Base-by-base conservation (phyloP, 1,140 invertebrate species). In the Chironomus striatipennis region DNA sequence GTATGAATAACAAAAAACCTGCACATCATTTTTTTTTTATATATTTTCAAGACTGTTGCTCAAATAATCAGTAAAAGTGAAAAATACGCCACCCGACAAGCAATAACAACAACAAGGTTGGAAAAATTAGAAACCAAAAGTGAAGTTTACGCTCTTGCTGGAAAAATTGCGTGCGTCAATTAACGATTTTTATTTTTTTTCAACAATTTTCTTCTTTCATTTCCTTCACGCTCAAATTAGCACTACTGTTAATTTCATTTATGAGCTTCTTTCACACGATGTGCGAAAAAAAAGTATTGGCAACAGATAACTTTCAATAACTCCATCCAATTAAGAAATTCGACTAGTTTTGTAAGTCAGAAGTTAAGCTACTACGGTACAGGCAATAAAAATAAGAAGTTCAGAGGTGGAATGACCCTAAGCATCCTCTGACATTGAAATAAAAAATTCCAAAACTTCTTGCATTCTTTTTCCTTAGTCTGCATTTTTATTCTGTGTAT, bases 341-440 rank as follows among this genome's bases (percentile, higher is more conserved):
- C 24, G 24, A 34, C 24, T 34, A 5, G 24, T 34, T 34, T 34
- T 34, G 24, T 34, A 34, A 34, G 24, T 34, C 24, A 34, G 24
- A 34, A 34, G 24, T 34, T 34, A 34, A 34, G 24, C 24, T 57
- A 47, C 43, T 47, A 15, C 43, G 15, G 12, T 5, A 57, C 0
- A 57, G 9, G 12, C n/a, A n/a, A n/a, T n/a, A n/a, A n/a, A n/a
- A 5, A 57, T 4, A 57, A 47, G 15, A 47, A 15, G 9, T n/a
- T n/a, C 47, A 57, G 1, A 57, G 18, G 65, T 70, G 15, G 24
- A 18, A 18, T 70, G 65, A 70, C 65, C 65, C 65, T 18, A 70
- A 70, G 65, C 65, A 70, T 70, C 65, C 65, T 70, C 65, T 70
- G 65, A 70, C 65, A 70, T 70, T 70, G 65, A 70, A 70, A 67